A percentile compares a stretch with the other conserved stretches of the same genome.
Conservation (phyloP, 1,140 invertebrate genomes). For the Leptestheria dahalacensis region DNA sequence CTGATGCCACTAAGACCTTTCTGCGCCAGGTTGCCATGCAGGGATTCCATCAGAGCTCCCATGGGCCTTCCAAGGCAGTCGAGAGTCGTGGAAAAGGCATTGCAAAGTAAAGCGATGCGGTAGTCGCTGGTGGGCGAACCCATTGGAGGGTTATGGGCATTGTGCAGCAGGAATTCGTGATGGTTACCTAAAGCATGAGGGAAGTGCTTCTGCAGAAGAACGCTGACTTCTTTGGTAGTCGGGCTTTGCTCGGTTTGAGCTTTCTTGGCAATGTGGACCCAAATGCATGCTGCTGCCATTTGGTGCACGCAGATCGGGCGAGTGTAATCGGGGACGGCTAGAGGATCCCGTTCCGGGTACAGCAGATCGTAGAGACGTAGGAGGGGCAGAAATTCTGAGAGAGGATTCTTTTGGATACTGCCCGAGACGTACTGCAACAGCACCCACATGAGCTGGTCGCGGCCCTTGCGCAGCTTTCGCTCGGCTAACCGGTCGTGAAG, state of each 20-base stretch:
- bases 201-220: conserved; percentile 35
- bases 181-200: conserved; percentile 16
- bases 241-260: conserved; percentile 31
- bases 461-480: conserved; percentile 64
- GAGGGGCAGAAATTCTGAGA: conserved; percentile 78
- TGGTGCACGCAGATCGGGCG: conserved; percentile 72
- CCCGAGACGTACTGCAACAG: conserved; percentile 92
- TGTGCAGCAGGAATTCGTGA: conserved; percentile 46
- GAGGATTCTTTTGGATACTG: conserved; percentile 83
- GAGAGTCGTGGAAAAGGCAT: conserved; percentile 82
- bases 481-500: conserved; percentile 72
- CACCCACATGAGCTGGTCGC: conserved; percentile 95
- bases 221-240: conserved; percentile 56
- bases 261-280: conserved; percentile 90
- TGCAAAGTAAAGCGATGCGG: conserved; percentile 77
- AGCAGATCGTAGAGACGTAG: conserved; percentile 80
- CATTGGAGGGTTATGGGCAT: conserved; percentile 22
- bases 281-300: conserved; percentile 88
- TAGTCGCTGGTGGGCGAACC: conserved; percentile 46
- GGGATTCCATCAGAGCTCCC: conserved; percentile 72
- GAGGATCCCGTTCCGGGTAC: conserved; percentile 77
- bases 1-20: conserved; percentile 16
- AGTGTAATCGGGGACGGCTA: conserved; percentile 75
- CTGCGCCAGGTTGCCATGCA: conserved; percentile 38
- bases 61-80: conserved; percentile 67